A percentile compares a stretch with the other conserved stretches of the same genome.
Conservation (phyloP, 2,113 vertebrate species). For the Calyptomena viridis region DNA sequence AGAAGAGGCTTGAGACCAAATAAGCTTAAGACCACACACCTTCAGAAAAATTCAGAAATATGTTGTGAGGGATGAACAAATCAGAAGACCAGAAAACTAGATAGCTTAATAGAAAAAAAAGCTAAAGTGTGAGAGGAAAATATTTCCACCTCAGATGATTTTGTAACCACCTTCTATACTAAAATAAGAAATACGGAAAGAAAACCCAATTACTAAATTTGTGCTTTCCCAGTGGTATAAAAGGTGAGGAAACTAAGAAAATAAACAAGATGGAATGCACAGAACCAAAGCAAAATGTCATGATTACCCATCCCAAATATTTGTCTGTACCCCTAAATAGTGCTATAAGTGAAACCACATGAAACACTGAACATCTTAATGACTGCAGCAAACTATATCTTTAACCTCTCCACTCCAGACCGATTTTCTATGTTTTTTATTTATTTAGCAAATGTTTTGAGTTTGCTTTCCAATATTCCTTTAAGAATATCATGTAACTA, state of each 20-base stretch:
- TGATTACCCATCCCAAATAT: background rate
- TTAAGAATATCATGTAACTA: background rate
- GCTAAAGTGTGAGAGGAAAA: background rate
- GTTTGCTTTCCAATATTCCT: background rate
- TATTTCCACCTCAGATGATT: background rate
- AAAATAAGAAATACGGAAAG: background rate
- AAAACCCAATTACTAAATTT: background rate
- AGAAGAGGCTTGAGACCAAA: background rate
- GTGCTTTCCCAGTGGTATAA: background rate
- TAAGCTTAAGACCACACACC: background rate
- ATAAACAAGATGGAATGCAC: background rate
- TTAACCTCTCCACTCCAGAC: background rate
- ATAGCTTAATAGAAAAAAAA: background rate
- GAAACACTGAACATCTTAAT: background rate
- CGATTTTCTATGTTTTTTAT: background rate
- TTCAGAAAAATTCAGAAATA: background rate
- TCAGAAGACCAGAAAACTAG: background rate
- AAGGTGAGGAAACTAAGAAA: background rate
- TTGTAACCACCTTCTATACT: background rate
- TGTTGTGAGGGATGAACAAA: background rate
- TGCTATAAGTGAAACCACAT: background rate
- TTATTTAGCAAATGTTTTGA: background rate
- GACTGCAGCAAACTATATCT: background rate
- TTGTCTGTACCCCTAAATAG: background rate
- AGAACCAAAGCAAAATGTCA: background rate